Conservation (phyloP, 2,888 invertebrate genomes). For the Bellardia pandia region DNA sequence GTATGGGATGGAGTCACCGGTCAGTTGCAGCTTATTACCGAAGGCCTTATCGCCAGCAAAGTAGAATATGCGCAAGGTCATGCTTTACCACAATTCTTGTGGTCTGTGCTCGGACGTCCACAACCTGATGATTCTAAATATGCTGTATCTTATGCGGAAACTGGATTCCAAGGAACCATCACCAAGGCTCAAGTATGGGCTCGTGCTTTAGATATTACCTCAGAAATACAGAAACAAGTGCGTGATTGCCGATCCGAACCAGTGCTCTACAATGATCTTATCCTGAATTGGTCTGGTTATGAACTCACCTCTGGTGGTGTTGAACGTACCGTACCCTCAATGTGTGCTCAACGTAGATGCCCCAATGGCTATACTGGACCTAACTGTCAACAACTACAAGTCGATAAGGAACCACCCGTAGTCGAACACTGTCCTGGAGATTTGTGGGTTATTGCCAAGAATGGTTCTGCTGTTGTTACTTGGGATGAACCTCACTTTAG, state of each 20-base stretch:
- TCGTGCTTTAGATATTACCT: slow-evolving; percentile 94
- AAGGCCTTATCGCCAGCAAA: slow-evolving; percentile 97
- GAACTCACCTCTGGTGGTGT: slow-evolving; percentile 95
- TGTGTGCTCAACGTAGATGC: slow-evolving; percentile 95
- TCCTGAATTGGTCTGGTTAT: slow-evolving; percentile 97
- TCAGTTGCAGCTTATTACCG: slow-evolving; percentile 95
- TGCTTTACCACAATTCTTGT: slow-evolving; percentile 92
- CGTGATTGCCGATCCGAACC: slow-evolving; percentile 96
- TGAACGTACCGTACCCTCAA: slow-evolving; percentile 95
- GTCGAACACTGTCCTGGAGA: slow-evolving; percentile 97
- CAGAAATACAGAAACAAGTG: slow-evolving; percentile 96
- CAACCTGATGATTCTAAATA: slow-evolving; percentile 88
- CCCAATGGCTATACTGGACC: slow-evolving; percentile 93
- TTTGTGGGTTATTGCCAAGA: slow-evolving; percentile 96
- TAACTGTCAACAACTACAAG: slow-evolving; percentile 93
- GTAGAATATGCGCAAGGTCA: slow-evolving; percentile 95
- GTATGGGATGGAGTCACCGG: slow-evolving; percentile 97
- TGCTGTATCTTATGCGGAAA: slow-evolving; percentile 89
- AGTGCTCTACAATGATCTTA: slow-evolving; percentile 92
- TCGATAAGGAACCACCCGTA: slow-evolving; percentile 93
- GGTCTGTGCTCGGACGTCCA: slow-evolving; percentile 96
- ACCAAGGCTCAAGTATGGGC: slow-evolving; percentile 98
- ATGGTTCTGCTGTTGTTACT: slow-evolving; percentile 94
- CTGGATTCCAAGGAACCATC: slow-evolving; percentile 97
- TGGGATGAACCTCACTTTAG: slow-evolving; percentile 97